phyloP scores from a whole-genome alignment of 2,888 invertebrate species.

The Andricus curvator region DNA sequence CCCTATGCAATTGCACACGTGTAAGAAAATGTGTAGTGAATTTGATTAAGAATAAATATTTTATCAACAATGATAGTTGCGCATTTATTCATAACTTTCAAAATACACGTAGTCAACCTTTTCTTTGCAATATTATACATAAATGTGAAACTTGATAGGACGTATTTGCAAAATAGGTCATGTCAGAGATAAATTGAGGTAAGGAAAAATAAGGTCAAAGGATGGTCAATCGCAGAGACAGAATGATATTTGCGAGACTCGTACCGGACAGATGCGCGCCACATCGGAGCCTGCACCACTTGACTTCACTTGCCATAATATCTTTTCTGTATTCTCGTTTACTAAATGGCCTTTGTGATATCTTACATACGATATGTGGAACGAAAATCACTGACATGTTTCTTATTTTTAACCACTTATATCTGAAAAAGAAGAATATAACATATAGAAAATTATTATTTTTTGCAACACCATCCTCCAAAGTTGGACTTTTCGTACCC shows the following conservation, averaged over 20 bases:
- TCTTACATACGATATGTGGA: not conserved
- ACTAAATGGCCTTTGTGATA: not conserved
- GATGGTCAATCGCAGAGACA: not conserved
- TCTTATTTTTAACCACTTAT: too few species aligned
- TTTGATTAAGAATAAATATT: too few species aligned
- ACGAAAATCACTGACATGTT: not conserved
- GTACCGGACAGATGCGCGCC: slow-evolving; percentile 56
- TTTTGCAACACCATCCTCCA: too few species aligned
- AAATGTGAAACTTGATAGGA: too few species aligned
- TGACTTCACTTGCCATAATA: slow-evolving; percentile 68
- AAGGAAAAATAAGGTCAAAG: not conserved
- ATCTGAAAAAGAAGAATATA: too few species aligned
- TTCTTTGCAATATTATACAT: too few species aligned
- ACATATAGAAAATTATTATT: too few species aligned
- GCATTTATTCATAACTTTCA: too few species aligned
- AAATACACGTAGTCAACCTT: too few species aligned
- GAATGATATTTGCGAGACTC: slow-evolving; percentile 36
- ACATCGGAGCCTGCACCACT: slow-evolving; percentile 65
- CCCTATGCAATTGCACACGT: not conserved
- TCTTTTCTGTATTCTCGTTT: not conserved
- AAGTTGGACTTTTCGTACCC: too few species aligned
- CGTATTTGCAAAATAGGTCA: not conserved
- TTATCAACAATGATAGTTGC: too few species aligned
- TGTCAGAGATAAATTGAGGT: not conserved
- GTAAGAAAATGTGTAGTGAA: not conserved